Evolutionary conservation across 37 sponge, comb jelly and placozoan genomes (phyloP).

Genomic region (Tethya wilhelma): DNA sequence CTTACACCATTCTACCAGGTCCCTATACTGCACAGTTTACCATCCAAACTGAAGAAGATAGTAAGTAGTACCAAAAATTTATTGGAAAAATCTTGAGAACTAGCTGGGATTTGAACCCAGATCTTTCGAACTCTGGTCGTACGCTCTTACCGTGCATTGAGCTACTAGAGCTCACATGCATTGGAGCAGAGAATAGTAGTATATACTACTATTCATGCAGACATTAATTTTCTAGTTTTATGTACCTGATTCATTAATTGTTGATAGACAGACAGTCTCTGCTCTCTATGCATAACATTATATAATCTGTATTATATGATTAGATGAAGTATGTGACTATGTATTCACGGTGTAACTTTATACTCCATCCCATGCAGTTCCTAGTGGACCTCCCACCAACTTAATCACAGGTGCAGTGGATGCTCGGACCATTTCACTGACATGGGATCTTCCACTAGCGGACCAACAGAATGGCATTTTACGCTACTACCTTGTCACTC

Average conservation of each 20-base stretch:
- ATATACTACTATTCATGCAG: too few species aligned
- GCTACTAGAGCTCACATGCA: too few species aligned
- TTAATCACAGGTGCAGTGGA: background rate
- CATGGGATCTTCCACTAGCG: constrained; percentile 31
- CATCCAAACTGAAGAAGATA: constrained; percentile 23
- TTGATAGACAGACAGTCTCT: too few species aligned
- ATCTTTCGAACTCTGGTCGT: too few species aligned
- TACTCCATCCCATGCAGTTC: background rate
- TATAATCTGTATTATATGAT: too few species aligned
- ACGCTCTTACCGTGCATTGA: too few species aligned
- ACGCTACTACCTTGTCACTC: constrained; percentile 17
- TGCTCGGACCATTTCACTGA: background rate
- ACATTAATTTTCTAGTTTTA: background rate
- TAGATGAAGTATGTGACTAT: constrained; percentile 42
- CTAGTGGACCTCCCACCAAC: constrained; percentile 19
- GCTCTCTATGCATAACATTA: too few species aligned
- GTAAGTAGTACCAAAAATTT: too few species aligned
- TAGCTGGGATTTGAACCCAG: too few species aligned
- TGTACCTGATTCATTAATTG: background rate
- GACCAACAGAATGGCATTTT: constrained; percentile 34
- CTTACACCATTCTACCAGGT: constrained; percentile 39
- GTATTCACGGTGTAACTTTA: background rate
- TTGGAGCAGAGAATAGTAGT: too few species aligned
- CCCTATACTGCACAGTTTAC: constrained; percentile 34
- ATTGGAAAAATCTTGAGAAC: too few species aligned